A percentile compares a stretch with the other conserved stretches of the same genome.
Conservation (phyloP, 2,888 invertebrate species). For the Hymenopus coronatus region DNA sequence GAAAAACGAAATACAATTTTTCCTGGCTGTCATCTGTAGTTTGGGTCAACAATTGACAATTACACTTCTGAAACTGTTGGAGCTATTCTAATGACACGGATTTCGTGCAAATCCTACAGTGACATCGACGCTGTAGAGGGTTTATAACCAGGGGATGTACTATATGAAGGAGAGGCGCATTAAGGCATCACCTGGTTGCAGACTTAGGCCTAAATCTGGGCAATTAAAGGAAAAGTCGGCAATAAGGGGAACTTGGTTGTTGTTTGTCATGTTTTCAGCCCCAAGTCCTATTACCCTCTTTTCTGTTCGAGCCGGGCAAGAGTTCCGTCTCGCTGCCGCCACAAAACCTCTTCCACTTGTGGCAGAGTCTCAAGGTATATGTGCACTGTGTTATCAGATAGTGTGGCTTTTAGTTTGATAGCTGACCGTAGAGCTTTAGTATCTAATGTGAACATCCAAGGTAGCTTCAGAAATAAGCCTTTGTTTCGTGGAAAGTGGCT, state of each 20-base stretch:
- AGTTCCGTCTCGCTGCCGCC: slow-evolving; percentile 43
- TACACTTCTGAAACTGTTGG: no score
- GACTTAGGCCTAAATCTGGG: not conserved
- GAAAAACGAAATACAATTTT: no score
- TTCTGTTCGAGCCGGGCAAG: slow-evolving; percentile 22
- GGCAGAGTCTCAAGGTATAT: slow-evolving; percentile 45
- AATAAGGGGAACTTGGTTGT: not conserved
- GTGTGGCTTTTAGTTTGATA: not conserved
- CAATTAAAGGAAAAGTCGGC: not conserved
- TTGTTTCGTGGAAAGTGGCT: not conserved
- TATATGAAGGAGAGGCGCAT: not conserved
- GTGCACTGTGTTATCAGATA: not conserved
- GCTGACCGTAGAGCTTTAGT: not conserved
- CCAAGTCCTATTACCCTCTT: not conserved
- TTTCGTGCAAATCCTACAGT: no score
- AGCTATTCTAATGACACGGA: no score
- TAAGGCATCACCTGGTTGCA: not conserved
- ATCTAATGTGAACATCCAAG: not conserved
- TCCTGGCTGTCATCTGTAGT: no score
- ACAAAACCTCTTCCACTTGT: slow-evolving; percentile 40
- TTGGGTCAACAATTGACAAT: no score
- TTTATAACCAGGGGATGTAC: no score
- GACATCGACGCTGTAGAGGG: no score
- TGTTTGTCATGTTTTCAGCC: not conserved
- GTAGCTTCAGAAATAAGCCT: not conserved